Percentiles rank a stretch among this genome's conserved stretches.
Conservation (phyloP, 1,140 invertebrate species). For the Zeugodacus cucurbitae region DNA sequence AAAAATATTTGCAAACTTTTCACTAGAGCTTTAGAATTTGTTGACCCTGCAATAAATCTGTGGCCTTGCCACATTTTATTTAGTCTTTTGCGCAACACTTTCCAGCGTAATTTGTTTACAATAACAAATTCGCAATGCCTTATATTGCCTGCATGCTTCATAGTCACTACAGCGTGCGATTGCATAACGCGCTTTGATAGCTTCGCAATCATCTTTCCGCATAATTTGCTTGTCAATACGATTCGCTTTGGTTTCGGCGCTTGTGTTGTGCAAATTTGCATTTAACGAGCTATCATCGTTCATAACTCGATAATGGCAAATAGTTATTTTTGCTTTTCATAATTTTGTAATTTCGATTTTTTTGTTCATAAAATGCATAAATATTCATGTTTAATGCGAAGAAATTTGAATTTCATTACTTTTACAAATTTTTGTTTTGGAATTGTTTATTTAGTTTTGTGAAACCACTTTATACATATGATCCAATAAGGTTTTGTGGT, state of each 20-base stretch:
- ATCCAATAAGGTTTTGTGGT: no score
- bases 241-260: neutral
- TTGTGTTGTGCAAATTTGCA: neutral
- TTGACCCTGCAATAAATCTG: no score
- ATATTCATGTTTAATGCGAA: no score
- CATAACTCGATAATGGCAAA: neutral
- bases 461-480: no score
- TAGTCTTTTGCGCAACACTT: neutral
- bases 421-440: no score
- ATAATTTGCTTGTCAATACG: neutral
- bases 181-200: neutral
- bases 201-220: neutral
- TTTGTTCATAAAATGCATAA: neutral
- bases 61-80: neutral
- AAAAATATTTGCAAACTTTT: neutral
- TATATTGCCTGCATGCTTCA: neutral
- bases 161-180: neutral
- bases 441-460: no score
- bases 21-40: neutral
- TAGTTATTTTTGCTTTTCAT: neutral
- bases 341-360: neutral
- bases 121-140: neutral
- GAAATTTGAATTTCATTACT: no score
- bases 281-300: conserved; percentile 3
- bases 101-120: neutral